Evolutionary conservation across 2,113 vertebrate species (phyloP).

Genomic region (Alaudala cheleensis): DNA sequence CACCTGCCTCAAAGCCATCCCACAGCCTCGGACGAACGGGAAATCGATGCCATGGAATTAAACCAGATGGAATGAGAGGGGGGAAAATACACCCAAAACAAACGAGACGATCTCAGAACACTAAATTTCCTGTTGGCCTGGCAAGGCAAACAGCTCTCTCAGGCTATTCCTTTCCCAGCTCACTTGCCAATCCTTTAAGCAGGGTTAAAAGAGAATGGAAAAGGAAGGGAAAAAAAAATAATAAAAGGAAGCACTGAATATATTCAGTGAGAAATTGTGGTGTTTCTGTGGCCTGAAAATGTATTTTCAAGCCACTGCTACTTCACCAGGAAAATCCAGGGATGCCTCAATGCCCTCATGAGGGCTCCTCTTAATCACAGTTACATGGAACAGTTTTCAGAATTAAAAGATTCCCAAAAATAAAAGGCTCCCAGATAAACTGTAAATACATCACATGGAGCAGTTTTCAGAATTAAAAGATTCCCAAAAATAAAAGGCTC

Average conservation of each 20-base stretch:
- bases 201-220: fast-evolving
- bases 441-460: too few species aligned
- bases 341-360: background rate
- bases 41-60: background rate
- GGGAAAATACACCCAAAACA: fast-evolving
- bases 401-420: background rate
- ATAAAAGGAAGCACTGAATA: background rate
- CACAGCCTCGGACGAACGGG: background rate
- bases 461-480: too few species aligned
- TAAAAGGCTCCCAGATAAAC: background rate
- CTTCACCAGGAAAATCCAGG: background rate
- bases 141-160: background rate
- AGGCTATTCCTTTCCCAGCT: background rate
- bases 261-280: background rate
- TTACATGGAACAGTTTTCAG: too few species aligned
- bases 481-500: background rate
- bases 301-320: background rate
- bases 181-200: background rate
- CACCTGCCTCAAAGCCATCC: background rate
- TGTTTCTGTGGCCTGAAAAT: background rate
- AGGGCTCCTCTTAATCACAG: background rate
- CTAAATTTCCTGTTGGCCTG: background rate
- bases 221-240: fast-evolving
- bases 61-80: fast-evolving
- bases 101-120: background rate